Evolutionary conservation across 2,113 vertebrate genomes (phyloP).

Genomic region (Bubo bubo): DNA sequence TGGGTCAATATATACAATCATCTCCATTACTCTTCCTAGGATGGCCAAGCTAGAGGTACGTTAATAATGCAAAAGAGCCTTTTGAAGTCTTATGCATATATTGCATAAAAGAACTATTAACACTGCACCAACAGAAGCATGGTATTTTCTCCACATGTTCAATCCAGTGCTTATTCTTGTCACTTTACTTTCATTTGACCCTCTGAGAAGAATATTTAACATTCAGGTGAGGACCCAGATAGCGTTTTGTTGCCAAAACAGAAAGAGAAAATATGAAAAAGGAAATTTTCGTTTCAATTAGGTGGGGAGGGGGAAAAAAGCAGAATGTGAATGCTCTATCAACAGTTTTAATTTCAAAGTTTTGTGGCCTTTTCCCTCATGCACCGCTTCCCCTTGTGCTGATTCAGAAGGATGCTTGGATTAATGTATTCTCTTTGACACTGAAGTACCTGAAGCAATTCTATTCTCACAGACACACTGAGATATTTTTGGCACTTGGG

Average conservation of each 20-base stretch:
- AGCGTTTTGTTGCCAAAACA: neutral
- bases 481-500: neutral
- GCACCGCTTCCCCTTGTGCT: neutral
- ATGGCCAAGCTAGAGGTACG: neutral
- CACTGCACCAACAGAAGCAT: neutral
- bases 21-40: neutral
- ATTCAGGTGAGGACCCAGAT: neutral
- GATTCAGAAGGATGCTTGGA: neutral
- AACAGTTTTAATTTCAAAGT: neutral
- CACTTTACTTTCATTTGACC: neutral
- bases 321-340: neutral
- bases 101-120: neutral
- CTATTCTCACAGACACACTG: neutral
- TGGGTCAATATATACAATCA: neutral
- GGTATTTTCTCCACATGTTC: neutral
- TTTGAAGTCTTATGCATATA: neutral
- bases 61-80: neutral
- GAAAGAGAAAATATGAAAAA: neutral
- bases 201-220: neutral
- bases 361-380: neutral
- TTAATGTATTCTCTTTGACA: neutral
- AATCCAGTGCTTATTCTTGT: neutral
- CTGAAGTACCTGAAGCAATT: neutral
- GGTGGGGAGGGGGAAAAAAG: neutral
- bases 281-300: neutral